Evolutionary conservation across 2,797 vertebrate genomes (phyloP), one percentile per base, ranked within the genome.

Genomic region (Clarias laeviceps): DNA sequence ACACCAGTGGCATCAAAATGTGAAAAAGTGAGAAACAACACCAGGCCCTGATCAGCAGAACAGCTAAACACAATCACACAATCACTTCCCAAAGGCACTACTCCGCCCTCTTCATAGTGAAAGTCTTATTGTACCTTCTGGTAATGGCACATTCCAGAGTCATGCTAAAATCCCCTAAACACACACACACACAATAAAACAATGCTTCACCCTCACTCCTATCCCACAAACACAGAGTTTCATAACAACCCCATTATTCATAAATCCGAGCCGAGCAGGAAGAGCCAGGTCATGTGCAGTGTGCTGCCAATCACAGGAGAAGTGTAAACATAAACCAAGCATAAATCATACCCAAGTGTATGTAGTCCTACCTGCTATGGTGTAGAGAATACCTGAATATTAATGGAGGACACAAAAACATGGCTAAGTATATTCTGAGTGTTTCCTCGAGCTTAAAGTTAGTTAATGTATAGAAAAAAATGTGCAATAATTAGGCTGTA

Each of bases 181-280:
- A 84, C 83, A 65, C 68, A 72, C 85, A 27, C 81, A 83, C 59
- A 80, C 76, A 87, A 78, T 57, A 62, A 80, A 64, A 79, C 77
- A 84, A 83, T 84, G 82, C 59, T n/a, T 84, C 29, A 29, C 68
- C 81, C 76, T 59, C 24, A 70, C 29, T 59, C 27, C 82, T 18
- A 56, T 78, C 68, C 27, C 78, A 85, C 68, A 85, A 70, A 59
- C 66, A 62, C 22, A 14, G 37, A 57, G 77, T 81, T 74, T 84
- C 54, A 84, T 50, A 61, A 76, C 79, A 69, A 84, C 81, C 24
- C 34, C 37, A 78, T 77, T 87, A 64, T 82, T 82, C 79, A 69
- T 34, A 24, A 56, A 84, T 61, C 86, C 37, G 1, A 40, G 20
- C 32, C 32, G 0, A 78, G 86, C 64, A 87, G 56, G 24, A 65